Evolutionary conservation across 1,140 invertebrate species (phyloP), one percentile per base, ranked within the genome.

Genomic region (Caenorhabditis briggsae): DNA sequence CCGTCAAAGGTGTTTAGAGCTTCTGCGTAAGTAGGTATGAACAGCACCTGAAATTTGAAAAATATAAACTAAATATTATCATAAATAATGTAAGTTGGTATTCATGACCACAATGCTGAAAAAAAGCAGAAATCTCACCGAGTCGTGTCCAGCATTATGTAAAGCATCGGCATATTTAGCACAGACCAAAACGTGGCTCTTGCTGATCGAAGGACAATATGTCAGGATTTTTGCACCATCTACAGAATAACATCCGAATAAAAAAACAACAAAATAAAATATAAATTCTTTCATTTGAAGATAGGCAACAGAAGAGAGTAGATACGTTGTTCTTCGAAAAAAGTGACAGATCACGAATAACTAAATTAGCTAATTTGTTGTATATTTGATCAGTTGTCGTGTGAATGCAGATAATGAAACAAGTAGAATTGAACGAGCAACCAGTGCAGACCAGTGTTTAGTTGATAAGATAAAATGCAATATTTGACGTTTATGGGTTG

Each of bases 141-240:
- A 46, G 41, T 70, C 64, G 12, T 70, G 64, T 46, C 11, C 33
- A 6, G 64, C 64, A 70, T 70, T 70, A 41, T 70, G 64, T 16
- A 70, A 41, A 70, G 46, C 11, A 41, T 70, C 64, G 64, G 64
- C 64, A 70, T 70, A 70, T 18, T 70, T 70, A 70, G 64, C 11
- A 18, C 64, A 70, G 41, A 70, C n/a, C 14, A 70, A 41, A 46
- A 70, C 64, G 64, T 70, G 64, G 64, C 64, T 70, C 64, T 70
- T 70, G 41, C 64, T 70, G 46, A 70, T 70, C 41, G 64, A 70
- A 33, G 64, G 64, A 46, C 64, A 70, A 70, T 70, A 70, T 41
- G 46, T 41, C 64, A 70, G 64, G 46, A 70, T 70, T 70, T 70
- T 70, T 14, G 64, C 64, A 70, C 41, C 64, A 18, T 70, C 41